phyloP scores from a whole-genome alignment of 1,140 invertebrate species.

The Drosophila hydei region DNA sequence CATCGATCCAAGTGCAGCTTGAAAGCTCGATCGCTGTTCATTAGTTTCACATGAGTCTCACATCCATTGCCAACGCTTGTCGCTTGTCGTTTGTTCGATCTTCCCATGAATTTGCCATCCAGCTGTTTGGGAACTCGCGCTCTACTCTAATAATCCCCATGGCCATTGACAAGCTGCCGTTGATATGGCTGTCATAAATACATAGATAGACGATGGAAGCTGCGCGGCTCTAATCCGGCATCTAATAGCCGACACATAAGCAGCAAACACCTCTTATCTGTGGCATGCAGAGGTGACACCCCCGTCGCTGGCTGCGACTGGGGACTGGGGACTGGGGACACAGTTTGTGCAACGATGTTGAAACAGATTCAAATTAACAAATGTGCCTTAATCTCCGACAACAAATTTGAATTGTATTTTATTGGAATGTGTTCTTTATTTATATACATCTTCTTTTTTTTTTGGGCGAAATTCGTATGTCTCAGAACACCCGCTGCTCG shows the following conservation, averaged over 20 bases:
- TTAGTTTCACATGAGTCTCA: background rate
- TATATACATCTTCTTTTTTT: background rate
- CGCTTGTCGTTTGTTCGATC: background rate
- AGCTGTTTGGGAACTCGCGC: constrained; percentile 28
- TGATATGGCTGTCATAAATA: constrained; percentile 43
- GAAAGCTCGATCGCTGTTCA: background rate
- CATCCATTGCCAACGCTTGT: background rate
- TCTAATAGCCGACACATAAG: constrained; percentile 29
- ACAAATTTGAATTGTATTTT: constrained; percentile 75
- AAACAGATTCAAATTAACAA: constrained; percentile 81
- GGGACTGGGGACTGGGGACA: constrained; percentile 4
- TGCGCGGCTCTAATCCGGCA: constrained; percentile 14
- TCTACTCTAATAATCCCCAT: constrained; percentile 23
- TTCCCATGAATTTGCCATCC: constrained; percentile 18
- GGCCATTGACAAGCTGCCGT: constrained; percentile 42
- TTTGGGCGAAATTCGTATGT: constrained; percentile 56
- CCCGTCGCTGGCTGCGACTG: background rate
- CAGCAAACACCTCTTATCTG: constrained; percentile 48
- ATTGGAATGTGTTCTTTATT: constrained; percentile 33
- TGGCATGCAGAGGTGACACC: constrained; percentile 2
- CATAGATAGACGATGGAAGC: constrained; percentile 16
- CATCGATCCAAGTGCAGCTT: too few species aligned
- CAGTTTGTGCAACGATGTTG: constrained; percentile 67
- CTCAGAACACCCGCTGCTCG: constrained; percentile 65
- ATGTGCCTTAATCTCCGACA: constrained; percentile 80